Evolutionary conservation across 2,797 vertebrate genomes (phyloP).

Genomic region (Xerus rutilus): DNA sequence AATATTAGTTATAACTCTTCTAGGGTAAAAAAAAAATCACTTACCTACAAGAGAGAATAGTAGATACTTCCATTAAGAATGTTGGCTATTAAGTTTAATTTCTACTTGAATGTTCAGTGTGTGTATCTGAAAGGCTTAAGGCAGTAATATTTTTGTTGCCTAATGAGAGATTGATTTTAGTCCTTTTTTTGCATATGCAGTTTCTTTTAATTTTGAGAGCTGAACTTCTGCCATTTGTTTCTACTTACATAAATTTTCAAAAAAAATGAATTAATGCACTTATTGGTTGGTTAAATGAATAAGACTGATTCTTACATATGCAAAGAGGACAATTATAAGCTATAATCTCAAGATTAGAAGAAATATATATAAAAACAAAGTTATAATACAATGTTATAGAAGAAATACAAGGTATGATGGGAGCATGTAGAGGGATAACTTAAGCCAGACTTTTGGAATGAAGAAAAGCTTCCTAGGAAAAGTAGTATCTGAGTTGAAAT

Average conservation of each 20-base stretch:
- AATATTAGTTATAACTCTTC: slow-evolving; percentile 49
- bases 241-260: background rate
- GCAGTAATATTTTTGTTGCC: background rate
- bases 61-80: slow-evolving; percentile 22
- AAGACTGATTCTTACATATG: slow-evolving; percentile 14
- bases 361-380: slow-evolving; percentile 48
- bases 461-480: background rate
- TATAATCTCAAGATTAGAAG: slow-evolving; percentile 1
- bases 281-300: background rate
- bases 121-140: background rate
- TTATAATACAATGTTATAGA: background rate
- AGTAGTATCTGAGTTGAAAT: slow-evolving; percentile 34
- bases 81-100: slow-evolving; percentile 40
- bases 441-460: background rate
- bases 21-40: background rate
- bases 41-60: slow-evolving; percentile 41
- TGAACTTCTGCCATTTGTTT: slow-evolving; percentile 44
- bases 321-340: background rate
- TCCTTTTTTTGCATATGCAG: background rate
- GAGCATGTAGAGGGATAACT: background rate
- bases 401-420: background rate
- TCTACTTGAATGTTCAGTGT: slow-evolving; percentile 13
- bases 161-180: slow-evolving; percentile 13
- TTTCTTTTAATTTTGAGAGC: slow-evolving; percentile 13
- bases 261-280: background rate